Evolutionary conservation across 1,140 invertebrate genomes (phyloP), one percentile per base, ranked within the genome.

Genomic region (Drosophila ambigua): DNA sequence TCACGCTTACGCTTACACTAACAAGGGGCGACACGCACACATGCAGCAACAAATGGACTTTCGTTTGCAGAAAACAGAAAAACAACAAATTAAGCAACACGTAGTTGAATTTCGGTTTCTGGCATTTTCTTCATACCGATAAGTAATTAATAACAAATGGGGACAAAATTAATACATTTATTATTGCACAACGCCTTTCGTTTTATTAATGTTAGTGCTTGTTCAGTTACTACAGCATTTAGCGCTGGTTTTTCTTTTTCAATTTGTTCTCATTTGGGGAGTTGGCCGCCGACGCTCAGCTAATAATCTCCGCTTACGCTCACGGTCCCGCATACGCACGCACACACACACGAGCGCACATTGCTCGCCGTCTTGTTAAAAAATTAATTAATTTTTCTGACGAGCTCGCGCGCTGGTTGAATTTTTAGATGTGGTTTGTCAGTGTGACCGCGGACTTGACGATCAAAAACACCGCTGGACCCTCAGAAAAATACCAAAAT

Each of bases 231-330:
- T 46, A 79, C 55, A 71, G 49, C 61, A 60, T 52, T 77, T 50
- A 43, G 50, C 35, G 60, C 31, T 65, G 63, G 55, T 76, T 52
- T 74, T 20, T 20, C 1, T 20, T 20, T 20, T 61, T 23, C 49
- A 66, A 72, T 82, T 72, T 59, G 72, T 76, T 90, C 77, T 80
- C 71, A 58, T 72, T 89, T 88, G 83, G 84, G 84, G 84, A 88
- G 84, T 88, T 84, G 84, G 79, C 83, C 68, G 68, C 52, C 35
- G 55, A 41, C 50, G 41, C 63, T 68, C 66, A 46, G 51, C 51
- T 67, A 69, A 68, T 69, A 72, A 85, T 81, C 69, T 75, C 39
- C 69, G 60, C 64, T 85, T 66, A 72, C 75, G 60, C 65, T 72
- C 59, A 63, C 59, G 44, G 54, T 72, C 71, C 54, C 57, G 46